phyloP scores from a whole-genome alignment of 2,888 invertebrate species.

The Cerastoderma edule region DNA sequence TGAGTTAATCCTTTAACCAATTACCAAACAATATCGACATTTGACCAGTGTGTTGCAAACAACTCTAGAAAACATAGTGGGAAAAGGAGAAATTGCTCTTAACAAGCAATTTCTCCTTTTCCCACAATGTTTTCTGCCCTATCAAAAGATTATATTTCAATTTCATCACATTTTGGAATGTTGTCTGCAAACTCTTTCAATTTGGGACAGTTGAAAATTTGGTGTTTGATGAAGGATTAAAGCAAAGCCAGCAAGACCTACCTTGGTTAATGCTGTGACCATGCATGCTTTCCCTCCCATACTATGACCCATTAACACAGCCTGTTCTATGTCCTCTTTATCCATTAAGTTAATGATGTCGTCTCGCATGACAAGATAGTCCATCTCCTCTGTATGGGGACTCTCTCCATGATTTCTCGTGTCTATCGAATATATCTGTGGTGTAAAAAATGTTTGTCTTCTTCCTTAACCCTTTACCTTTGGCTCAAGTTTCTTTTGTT shows the following conservation, averaged over 20 bases:
- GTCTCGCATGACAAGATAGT: conserved; percentile 89
- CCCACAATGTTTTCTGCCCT: neutral
- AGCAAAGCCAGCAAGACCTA: conserved; percentile 39
- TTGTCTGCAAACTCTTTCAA: neutral
- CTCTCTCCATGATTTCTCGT: conserved; percentile 98
- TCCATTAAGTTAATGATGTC: conserved; percentile 87
- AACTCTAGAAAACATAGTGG: conserved; percentile 11
- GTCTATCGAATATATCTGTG: conserved; percentile 91
- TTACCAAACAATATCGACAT: conserved; percentile 1
- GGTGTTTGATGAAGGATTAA: neutral
- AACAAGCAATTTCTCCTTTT: neutral
- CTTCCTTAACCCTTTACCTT: neutral
- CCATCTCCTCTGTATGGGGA: conserved; percentile 90
- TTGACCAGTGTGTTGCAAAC: neutral
- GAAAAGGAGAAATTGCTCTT: conserved; percentile 3
- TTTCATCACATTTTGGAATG: neutral
- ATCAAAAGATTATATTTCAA: neutral
- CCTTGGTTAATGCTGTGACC: conserved; percentile 88
- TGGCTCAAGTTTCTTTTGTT: neutral
- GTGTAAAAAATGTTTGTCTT: conserved; percentile 5
- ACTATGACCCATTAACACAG: conserved; percentile 91
- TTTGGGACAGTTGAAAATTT: neutral
- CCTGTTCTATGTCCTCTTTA: conserved; percentile 84
- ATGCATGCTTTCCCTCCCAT: conserved; percentile 98
- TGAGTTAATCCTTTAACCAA: too few relatives aligned